A percentile compares a stretch with the other conserved stretches of the same genome.
Evolutionary conservation across 1,140 invertebrate species (phyloP).

Genomic region (Bombus waltoni): DNA sequence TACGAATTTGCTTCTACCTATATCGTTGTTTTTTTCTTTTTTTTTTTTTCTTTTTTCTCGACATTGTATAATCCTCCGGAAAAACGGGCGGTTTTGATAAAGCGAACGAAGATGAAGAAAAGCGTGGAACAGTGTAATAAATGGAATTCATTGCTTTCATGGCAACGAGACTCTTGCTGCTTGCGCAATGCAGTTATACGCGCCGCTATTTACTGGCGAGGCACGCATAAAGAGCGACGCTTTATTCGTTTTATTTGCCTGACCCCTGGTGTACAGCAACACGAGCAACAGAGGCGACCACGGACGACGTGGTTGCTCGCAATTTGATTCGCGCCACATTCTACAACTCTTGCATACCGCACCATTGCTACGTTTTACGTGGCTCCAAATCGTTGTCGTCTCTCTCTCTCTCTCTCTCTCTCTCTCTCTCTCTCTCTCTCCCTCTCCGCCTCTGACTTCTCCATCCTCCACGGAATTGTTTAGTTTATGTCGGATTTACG

Average conservation of each 20-base stretch:
- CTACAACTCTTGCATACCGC: neutral
- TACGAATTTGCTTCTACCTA: neutral
- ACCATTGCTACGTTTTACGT: neutral
- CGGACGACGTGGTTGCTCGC: conserved; percentile 18
- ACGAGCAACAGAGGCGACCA: conserved; percentile 30
- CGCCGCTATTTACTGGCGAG: conserved; percentile 45
- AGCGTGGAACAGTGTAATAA: conserved; percentile 32
- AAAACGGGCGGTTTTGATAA: conserved; percentile 47
- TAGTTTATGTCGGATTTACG: conserved; percentile 8
- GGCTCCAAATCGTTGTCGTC: too few species aligned
- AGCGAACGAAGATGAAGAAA: conserved; percentile 34
- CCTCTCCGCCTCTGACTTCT: too few species aligned
- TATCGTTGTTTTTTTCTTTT: neutral
- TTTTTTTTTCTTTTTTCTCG: neutral
- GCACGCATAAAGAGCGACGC: conserved; percentile 60
- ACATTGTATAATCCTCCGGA: conserved; percentile 9
- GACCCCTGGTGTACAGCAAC: conserved; percentile 28
- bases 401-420: neutral
- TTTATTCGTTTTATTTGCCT: conserved; percentile 51
- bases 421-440: neutral
- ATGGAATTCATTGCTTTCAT: conserved; percentile 51
- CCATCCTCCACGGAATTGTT: neutral
- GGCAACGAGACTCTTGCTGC: conserved; percentile 30
- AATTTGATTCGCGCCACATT: conserved; percentile 42
- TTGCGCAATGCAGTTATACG: conserved; percentile 61